Evolutionary conservation across 2,113 vertebrate species (phyloP).

Genomic region (Oxyura jamaicensis): DNA sequence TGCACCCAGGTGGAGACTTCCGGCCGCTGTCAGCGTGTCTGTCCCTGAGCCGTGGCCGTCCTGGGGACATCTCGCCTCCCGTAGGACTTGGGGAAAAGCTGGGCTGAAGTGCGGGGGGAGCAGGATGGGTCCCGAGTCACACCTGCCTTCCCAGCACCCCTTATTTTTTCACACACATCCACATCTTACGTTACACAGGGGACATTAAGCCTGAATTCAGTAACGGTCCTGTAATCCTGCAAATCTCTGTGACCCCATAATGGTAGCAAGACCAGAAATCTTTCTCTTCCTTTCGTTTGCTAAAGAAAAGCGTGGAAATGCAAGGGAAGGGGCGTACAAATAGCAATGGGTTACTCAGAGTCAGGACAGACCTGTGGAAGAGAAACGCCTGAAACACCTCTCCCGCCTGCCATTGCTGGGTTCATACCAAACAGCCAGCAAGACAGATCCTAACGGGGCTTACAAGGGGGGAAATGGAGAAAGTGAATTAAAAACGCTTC

Average conservation of each 20-base stretch:
- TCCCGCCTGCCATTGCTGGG: not conserved
- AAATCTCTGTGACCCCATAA: not conserved
- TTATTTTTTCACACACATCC: not conserved
- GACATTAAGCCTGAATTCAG: not conserved
- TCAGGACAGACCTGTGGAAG: not conserved
- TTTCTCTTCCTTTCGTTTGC: not conserved
- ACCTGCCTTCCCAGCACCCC: rapidly evolving
- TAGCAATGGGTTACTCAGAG: not conserved
- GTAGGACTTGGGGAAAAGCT: rapidly evolving
- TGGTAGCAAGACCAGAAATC: not conserved
- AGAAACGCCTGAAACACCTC: not conserved
- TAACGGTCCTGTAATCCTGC: not conserved
- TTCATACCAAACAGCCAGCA: not conserved
- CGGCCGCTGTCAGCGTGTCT: rapidly evolving
- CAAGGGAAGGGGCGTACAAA: not conserved
- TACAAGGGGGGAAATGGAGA: not conserved
- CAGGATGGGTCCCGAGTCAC: rapidly evolving
- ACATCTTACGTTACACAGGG: not conserved
- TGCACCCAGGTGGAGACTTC: not conserved
- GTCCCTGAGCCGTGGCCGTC: not conserved
- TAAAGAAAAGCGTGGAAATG: not conserved
- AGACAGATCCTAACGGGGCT: constrained; percentile 35
- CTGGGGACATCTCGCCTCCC: not conserved
- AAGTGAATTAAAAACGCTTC: constrained; percentile 54
- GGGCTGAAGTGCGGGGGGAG: not conserved